A percentile compares a stretch with the other conserved stretches of the same genome.
Evolutionary conservation across 2,113 vertebrate species (phyloP).

Genomic region (Colossoma macropomum): DNA sequence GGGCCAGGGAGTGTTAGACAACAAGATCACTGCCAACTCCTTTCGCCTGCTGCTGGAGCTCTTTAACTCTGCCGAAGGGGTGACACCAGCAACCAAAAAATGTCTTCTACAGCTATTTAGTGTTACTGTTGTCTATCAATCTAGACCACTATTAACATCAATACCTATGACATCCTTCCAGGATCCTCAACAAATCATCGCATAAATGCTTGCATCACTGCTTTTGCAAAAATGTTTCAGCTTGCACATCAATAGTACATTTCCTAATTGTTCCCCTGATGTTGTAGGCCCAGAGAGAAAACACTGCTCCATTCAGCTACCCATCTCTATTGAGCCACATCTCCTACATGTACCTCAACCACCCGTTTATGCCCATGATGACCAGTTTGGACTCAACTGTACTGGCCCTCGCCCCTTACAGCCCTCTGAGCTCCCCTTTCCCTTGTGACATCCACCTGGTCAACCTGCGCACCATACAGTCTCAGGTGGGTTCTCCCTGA

Average conservation of each 20-base stretch:
- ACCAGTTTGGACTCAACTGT: slow-evolving; percentile 53
- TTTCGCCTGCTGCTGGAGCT: slow-evolving; percentile 87
- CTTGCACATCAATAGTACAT: not conserved
- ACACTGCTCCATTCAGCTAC: slow-evolving; percentile 77
- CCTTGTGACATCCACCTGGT: slow-evolving; percentile 91
- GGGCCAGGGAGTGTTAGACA: slow-evolving; percentile 93
- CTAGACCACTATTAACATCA: not conserved
- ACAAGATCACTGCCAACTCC: slow-evolving; percentile 88
- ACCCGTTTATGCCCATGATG: slow-evolving; percentile 84
- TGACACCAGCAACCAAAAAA: slow-evolving; percentile 55
- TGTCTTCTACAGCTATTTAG: not conserved
- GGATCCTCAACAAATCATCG: not conserved
- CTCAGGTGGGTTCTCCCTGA: slow-evolving; percentile 77
- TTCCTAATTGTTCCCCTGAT: not conserved
- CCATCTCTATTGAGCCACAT: slow-evolving; percentile 89
- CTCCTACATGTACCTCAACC: slow-evolving; percentile 82
- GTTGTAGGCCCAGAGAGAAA: slow-evolving; percentile 73
- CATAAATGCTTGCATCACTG: not conserved
- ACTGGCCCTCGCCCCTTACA: slow-evolving; percentile 74
- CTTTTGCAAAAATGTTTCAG: not conserved
- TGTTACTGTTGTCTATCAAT: not conserved
- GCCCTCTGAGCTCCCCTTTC: slow-evolving; percentile 79
- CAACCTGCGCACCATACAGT: slow-evolving; percentile 87
- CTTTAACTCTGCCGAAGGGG: slow-evolving; percentile 73
- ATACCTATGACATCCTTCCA: not conserved